These are phyloP conservation scores for Pterois miles DNA, from an alignment of 2,797 vertebrate species.

Conservation along the genomic window DNA sequence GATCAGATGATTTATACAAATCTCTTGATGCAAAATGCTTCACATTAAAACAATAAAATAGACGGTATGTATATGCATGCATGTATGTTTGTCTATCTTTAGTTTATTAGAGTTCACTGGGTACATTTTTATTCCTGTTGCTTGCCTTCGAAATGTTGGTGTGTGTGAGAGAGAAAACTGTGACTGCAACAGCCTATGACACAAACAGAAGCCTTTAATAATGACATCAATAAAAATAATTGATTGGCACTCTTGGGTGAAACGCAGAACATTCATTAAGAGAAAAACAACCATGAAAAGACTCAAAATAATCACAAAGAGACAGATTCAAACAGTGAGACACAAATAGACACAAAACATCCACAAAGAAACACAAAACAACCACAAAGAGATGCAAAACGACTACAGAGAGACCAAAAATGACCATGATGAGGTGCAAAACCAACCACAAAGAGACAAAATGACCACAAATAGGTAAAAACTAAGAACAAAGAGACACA, in stretches of 20 bases:
- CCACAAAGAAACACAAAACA: no score
- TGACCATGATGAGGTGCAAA: no score
- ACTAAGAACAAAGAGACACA: no score
- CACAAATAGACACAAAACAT: no score
- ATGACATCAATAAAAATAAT: constrained; percentile 61
- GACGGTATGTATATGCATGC: neutral
- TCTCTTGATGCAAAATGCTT: neutral
- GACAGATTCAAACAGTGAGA: no score
- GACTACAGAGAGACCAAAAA: no score
- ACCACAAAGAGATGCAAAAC: no score
- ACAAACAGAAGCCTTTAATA: constrained; percentile 34
- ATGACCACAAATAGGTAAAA: no score
- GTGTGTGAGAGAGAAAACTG: neutral
- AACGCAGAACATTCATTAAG: constrained; percentile 29
- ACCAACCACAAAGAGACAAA: no score
- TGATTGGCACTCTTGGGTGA: constrained; percentile 48
- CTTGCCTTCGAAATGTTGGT: neutral
- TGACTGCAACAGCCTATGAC: constrained; percentile 6
- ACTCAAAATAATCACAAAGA: no score
- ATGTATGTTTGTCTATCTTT: neutral
- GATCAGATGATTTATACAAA: neutral
- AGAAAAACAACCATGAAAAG: no score
- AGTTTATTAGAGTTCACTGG: neutral
- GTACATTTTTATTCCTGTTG: neutral
- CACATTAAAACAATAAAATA: neutral